Percentiles rank a stretch among this genome's conserved stretches.
Conservation (phyloP, 2,888 invertebrate genomes). For the Drosophila neutralis region DNA sequence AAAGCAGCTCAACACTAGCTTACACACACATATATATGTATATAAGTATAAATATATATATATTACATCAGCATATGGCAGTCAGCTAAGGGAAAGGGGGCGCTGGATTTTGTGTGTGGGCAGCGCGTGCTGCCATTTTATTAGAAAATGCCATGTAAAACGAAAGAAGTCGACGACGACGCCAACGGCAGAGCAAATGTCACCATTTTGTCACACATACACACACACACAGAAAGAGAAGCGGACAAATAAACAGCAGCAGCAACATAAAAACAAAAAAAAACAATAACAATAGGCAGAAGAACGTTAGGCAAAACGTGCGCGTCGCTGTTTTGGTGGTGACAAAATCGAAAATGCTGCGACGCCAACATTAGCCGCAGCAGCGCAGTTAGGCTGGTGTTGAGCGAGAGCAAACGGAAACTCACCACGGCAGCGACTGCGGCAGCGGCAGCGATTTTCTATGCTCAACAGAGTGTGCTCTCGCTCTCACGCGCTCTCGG, state of each 20-base stretch:
- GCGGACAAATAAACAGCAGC: conserved; percentile 53
- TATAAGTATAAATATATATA: not conserved
- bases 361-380: conserved; percentile 32
- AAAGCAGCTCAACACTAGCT: conserved; percentile 27
- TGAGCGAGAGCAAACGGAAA: conserved; percentile 33
- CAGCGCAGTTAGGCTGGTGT: conserved; percentile 12
- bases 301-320: conserved; percentile 23
- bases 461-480: conserved; percentile 28
- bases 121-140: conserved; percentile 77
- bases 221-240: conserved; percentile 23
- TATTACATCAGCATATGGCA: conserved; percentile 34
- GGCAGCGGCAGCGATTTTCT: conserved; percentile 21
- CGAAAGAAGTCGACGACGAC: conserved; percentile 23
- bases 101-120: conserved; percentile 25
- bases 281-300: conserved; percentile 26
- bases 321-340: conserved; percentile 40
- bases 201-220: conserved; percentile 73
- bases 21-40: conserved; percentile 1
- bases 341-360: conserved; percentile 38
- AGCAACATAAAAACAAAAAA: conserved; percentile 27
- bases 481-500: conserved; percentile 30
- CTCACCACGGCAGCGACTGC: conserved; percentile 56
- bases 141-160: conserved; percentile 79
- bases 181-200: conserved; percentile 59
- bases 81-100: not conserved